These are phyloP conservation scores for Trachythela sp. DNA, from an alignment of 64 coral and sea anemone species.

Conservation along the genomic window DNA sequence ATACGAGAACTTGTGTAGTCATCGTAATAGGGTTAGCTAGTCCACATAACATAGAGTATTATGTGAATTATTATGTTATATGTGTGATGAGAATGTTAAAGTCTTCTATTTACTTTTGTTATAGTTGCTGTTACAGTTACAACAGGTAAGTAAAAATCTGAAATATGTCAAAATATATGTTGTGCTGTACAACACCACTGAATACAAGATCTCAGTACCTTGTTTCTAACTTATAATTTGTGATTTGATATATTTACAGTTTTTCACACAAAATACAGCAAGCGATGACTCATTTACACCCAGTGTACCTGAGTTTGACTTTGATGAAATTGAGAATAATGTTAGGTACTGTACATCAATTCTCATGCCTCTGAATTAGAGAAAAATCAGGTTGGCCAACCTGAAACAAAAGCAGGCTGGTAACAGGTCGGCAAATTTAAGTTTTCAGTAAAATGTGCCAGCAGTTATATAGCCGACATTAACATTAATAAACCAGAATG, in stretches of 20 bases:
- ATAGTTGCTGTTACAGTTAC: constrained; percentile 60
- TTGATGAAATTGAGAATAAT: constrained; percentile 56
- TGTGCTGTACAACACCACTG: no score
- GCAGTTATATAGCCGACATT: no score
- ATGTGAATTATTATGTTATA: background rate
- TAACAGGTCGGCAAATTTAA: no score
- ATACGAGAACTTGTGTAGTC: constrained; percentile 94
- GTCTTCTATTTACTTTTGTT: background rate
- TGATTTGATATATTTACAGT: constrained; percentile 26
- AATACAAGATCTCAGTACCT: no score
- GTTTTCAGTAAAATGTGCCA: no score
- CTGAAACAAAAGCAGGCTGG: no score
- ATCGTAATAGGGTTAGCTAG: constrained; percentile 64
- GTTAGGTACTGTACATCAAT: constrained; percentile 45
- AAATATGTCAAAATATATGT: no score
- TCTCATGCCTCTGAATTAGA: no score
- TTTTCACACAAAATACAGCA: constrained; percentile 49
- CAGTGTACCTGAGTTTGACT: constrained; percentile 62
- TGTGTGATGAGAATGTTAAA: background rate
- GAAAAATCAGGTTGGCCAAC: no score
- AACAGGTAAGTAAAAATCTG: constrained; percentile 40
- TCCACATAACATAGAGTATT: background rate
- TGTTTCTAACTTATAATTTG: background rate
- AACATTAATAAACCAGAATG: no score
- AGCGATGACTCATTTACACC: constrained; percentile 54